phyloP scores from a whole-genome alignment of 2,113 vertebrate species.

The Fregata magnificens region DNA sequence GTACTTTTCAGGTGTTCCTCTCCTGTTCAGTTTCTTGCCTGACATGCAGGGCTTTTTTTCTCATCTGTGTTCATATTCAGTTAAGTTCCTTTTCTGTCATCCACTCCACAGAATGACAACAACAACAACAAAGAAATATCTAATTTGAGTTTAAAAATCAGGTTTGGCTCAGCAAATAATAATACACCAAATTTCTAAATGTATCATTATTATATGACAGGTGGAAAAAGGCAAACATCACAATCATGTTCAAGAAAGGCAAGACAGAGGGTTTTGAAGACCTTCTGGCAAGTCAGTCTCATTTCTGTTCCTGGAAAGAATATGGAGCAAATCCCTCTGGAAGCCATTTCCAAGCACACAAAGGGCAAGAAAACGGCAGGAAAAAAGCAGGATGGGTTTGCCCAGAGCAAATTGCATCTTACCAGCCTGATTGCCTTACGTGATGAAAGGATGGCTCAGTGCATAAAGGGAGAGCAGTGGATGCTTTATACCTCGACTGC shows the following conservation, averaged over 20 bases:
- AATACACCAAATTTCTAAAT: not conserved
- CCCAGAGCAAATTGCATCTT: not conserved
- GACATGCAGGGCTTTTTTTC: not conserved
- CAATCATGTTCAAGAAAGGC: not conserved
- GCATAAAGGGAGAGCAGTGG: not conserved
- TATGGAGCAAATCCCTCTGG: not conserved
- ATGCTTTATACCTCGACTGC: not conserved
- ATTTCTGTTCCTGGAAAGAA: not conserved
- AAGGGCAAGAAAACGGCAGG: not conserved
- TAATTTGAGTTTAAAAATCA: not conserved
- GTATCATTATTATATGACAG: not conserved
- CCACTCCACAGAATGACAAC: not conserved
- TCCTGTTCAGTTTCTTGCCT: not conserved
- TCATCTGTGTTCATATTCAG: not conserved
- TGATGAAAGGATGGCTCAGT: not conserved
- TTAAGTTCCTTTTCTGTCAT: not conserved
- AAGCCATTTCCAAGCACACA: not conserved
- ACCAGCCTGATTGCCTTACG: not conserved
- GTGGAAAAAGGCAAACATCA: not conserved
- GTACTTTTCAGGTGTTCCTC: not conserved
- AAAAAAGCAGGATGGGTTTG: not conserved
- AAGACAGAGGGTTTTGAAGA: not conserved
- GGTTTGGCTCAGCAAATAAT: not conserved
- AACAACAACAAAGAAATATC: too few relatives aligned
- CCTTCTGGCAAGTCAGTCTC: not conserved